These are phyloP conservation scores for Brevimyrus niger DNA, from an alignment of 2,113 vertebrate genomes.

Conservation along the genomic window DNA sequence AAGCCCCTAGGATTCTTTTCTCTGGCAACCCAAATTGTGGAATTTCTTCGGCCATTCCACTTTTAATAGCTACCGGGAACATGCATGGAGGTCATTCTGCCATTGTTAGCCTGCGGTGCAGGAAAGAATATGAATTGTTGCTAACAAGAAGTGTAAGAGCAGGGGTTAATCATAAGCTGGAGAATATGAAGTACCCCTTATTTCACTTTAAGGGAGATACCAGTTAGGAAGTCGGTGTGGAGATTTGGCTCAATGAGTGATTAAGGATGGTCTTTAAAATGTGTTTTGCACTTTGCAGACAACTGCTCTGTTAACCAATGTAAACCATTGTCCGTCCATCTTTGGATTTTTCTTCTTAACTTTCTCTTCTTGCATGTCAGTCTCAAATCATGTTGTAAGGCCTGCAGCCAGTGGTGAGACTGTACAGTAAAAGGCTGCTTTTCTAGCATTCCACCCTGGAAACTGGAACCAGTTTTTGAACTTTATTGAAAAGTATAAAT, in stretches of 20 bases:
- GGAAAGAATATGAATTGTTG: not conserved
- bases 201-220: not conserved
- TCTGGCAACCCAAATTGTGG: constrained; percentile 1
- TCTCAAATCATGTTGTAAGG: not conserved
- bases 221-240: not conserved
- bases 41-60: not conserved
- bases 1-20: constrained; percentile 3
- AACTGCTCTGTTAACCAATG: not conserved
- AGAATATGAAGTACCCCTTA: not conserved
- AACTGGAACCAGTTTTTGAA: not conserved
- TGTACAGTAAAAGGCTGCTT: not conserved
- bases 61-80: not conserved
- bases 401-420: not conserved
- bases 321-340: not conserved
- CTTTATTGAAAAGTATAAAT: not conserved
- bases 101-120: not conserved
- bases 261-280: not conserved
- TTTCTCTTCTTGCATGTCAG: not conserved
- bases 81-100: not conserved
- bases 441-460: not conserved
- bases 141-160: not conserved
- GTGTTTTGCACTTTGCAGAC: not conserved
- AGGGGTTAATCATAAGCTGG: constrained; percentile 3
- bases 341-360: not conserved
- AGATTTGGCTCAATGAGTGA: not conserved